phyloP scores from a whole-genome alignment of 2,888 invertebrate genomes.

The Philereme transversata region DNA sequence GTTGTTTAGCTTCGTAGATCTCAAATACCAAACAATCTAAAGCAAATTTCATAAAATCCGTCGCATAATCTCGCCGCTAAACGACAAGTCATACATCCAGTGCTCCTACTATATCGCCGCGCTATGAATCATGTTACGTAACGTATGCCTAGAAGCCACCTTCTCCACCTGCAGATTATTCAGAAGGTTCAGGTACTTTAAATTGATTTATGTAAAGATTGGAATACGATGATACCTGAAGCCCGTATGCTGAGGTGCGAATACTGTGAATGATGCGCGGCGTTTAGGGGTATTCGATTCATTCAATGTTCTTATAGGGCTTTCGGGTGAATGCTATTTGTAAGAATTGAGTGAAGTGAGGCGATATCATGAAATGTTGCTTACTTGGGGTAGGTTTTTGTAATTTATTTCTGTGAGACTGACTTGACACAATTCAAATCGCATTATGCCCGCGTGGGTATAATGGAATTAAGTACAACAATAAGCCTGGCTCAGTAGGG shows the following conservation, averaged over 20 bases:
- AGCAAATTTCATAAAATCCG: constrained; percentile 11
- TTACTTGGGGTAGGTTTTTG: neutral
- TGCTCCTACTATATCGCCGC: constrained; percentile 35
- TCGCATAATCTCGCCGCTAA: constrained; percentile 32
- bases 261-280: constrained; percentile 19
- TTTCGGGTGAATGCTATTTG: neutral
- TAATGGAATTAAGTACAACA: too few relatives aligned
- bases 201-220: constrained; percentile 42
- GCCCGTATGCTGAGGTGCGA: constrained; percentile 23
- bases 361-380: neutral
- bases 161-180: constrained; percentile 36
- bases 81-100: constrained; percentile 40
- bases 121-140: constrained; percentile 39
- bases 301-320: constrained; percentile 10
- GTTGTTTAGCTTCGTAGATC: too few relatives aligned
- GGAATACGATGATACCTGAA: constrained; percentile 35
- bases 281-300: constrained; percentile 12
- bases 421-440: too few relatives aligned
- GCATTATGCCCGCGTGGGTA: too few relatives aligned
- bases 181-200: constrained; percentile 40
- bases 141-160: constrained; percentile 32
- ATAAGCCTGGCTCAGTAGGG: too few relatives aligned
- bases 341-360: neutral
- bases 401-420: too few relatives aligned
- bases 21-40: neutral